These are phyloP conservation scores for Halictus quadricinctus DNA, from an alignment of 2,888 invertebrate genomes.

Conservation along the genomic window DNA sequence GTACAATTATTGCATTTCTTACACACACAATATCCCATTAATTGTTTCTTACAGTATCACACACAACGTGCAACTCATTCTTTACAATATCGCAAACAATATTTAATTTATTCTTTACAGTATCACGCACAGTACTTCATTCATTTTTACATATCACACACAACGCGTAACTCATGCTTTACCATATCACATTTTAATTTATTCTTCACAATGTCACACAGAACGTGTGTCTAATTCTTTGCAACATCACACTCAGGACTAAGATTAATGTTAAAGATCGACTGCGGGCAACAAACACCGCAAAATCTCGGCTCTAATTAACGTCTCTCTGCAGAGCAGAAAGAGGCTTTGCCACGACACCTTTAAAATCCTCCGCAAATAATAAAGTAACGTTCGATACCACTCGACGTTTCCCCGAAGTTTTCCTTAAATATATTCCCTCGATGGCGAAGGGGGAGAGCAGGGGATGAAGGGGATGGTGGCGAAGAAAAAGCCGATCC, in stretches of 20 bases:
- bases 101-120: too few relatives aligned
- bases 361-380: background rate
- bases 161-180: too few relatives aligned
- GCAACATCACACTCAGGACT: too few relatives aligned
- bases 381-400: slow-evolving; percentile 1
- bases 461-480: background rate
- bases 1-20: background rate
- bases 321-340: background rate
- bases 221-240: too few relatives aligned
- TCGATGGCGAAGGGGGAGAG: background rate
- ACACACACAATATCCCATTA: background rate
- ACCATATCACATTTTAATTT: too few relatives aligned
- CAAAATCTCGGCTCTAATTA: background rate
- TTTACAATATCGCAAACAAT: too few relatives aligned
- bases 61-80: background rate
- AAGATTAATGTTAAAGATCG: too few relatives aligned
- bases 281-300: background rate
- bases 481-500: slow-evolving; percentile 15
- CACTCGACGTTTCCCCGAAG: background rate
- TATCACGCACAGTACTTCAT: too few relatives aligned
- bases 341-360: background rate
- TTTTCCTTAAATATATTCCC: slow-evolving; percentile 6
- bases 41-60: background rate
- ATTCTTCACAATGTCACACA: too few relatives aligned
- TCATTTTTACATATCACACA: too few relatives aligned